A percentile compares a stretch with the other conserved stretches of the same genome.
These are phyloP conservation scores for Chaetogeoica ovagalla DNA, from an alignment of 2,888 invertebrate genomes.

Conservation along the genomic window DNA sequence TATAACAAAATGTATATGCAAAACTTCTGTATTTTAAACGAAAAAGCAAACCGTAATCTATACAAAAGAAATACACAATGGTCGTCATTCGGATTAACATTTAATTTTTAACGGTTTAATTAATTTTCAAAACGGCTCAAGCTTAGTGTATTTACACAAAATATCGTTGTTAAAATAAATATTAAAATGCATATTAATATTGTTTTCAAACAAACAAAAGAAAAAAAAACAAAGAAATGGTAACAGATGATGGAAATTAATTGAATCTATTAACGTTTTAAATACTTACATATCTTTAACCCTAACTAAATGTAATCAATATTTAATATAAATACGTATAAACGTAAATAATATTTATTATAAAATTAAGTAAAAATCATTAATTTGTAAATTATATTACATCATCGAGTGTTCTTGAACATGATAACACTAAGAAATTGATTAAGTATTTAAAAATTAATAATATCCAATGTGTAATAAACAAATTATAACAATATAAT, in stretches of 20 bases:
- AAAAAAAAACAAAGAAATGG: neutral
- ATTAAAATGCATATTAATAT: constrained; percentile 3
- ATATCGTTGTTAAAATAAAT: neutral
- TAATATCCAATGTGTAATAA: too few species aligned
- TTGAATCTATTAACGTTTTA: neutral
- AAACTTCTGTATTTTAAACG: neutral
- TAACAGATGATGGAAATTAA: neutral
- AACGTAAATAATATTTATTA: too few species aligned
- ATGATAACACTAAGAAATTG: too few species aligned
- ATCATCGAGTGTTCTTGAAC: too few species aligned
- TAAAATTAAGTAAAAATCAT: too few species aligned
- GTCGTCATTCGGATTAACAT: constrained; percentile 25
- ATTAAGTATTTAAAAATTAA: too few species aligned
- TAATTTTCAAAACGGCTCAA: neutral
- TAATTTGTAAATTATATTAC: too few species aligned
- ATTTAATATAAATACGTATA: too few species aligned
- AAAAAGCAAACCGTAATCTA: neutral
- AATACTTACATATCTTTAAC: neutral
- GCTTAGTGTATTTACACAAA: neutral
- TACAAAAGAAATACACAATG: constrained; percentile 7
- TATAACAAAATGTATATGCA: neutral
- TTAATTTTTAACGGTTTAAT: constrained; percentile 16
- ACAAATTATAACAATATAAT: too few species aligned
- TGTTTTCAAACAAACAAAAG: neutral
- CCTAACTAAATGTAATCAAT: too few species aligned